These are phyloP conservation scores for Pachyrhynchus sulphureomaculatus DNA, from an alignment of 1,140 invertebrate species.

Conservation along the genomic window DNA sequence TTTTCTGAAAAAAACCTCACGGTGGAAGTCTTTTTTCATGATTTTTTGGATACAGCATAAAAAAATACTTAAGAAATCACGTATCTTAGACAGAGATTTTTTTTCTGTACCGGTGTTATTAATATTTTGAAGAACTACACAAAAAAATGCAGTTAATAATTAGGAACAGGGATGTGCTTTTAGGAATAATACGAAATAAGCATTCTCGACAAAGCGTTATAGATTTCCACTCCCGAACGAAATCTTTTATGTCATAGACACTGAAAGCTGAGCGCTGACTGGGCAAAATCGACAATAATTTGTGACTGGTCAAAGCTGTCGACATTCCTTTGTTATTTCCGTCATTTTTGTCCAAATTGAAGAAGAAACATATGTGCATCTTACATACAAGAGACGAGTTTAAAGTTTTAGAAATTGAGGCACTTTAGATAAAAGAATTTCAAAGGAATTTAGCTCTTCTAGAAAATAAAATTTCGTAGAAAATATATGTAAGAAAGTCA, in stretches of 20 bases:
- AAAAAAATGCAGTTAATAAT: too few relatives aligned
- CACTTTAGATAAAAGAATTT: constrained; percentile 27
- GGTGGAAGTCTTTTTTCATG: too few relatives aligned
- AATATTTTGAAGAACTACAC: too few relatives aligned
- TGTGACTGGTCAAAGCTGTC: constrained; percentile 14
- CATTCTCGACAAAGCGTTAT: too few relatives aligned
- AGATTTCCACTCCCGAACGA: background rate
- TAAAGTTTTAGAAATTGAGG: constrained; percentile 21
- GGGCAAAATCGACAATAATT: constrained; percentile 15
- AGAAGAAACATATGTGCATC: constrained; percentile 16
- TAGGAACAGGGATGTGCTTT: too few relatives aligned
- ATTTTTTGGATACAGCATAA: too few relatives aligned
- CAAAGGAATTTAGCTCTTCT: constrained; percentile 14
- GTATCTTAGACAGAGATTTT: too few relatives aligned
- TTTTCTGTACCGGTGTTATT: too few relatives aligned
- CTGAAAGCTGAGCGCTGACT: constrained; percentile 1
- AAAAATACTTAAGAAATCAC: too few relatives aligned
- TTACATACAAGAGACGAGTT: constrained; percentile 10
- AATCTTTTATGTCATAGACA: constrained; percentile 11
- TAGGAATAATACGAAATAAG: too few relatives aligned
- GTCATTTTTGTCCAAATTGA: constrained; percentile 23
- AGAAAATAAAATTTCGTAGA: constrained; percentile 10
- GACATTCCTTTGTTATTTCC: constrained; percentile 14
- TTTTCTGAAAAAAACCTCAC: too few relatives aligned
- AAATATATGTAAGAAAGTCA: constrained; percentile 4